A percentile compares a stretch with the other conserved stretches of the same genome.
Conservation (phyloP, 2,113 vertebrate species). For the Synodontis membranacea region DNA sequence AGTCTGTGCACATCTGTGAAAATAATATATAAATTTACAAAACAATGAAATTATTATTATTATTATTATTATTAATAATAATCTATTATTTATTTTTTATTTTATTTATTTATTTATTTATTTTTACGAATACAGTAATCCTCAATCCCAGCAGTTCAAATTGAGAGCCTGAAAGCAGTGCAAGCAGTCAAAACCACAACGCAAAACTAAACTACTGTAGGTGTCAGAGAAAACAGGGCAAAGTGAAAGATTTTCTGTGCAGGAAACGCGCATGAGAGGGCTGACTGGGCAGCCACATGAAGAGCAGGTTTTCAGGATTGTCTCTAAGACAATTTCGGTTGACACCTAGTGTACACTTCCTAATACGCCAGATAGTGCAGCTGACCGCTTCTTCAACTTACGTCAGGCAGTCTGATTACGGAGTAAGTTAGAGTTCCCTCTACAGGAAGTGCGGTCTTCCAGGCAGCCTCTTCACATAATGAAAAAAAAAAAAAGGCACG, state of each 20-base stretch:
- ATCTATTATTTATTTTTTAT: no score
- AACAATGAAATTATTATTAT: no score
- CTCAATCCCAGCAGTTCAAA: neutral
- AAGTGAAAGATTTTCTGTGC: neutral
- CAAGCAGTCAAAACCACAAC: no score
- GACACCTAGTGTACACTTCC: neutral
- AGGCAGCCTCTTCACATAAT: neutral
- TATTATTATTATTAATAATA: no score
- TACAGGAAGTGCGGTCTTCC: neutral
- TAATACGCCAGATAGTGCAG: neutral
- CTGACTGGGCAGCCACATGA: neutral
- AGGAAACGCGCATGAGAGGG: neutral
- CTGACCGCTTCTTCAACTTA: neutral
- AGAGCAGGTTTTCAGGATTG: neutral
- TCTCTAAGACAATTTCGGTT: neutral
- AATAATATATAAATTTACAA: neutral
- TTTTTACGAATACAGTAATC: neutral
- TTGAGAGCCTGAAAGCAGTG: neutral
- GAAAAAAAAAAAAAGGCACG: neutral
- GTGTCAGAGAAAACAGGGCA: no score
- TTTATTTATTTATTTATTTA: no score
- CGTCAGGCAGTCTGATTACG: no score
- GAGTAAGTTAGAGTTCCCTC: no score
- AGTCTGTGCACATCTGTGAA: neutral
- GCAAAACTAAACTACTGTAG: no score